These are phyloP conservation scores for Ichneumoninae sp. DNA, from an alignment of 2,888 invertebrate species.

Conservation along the genomic window DNA sequence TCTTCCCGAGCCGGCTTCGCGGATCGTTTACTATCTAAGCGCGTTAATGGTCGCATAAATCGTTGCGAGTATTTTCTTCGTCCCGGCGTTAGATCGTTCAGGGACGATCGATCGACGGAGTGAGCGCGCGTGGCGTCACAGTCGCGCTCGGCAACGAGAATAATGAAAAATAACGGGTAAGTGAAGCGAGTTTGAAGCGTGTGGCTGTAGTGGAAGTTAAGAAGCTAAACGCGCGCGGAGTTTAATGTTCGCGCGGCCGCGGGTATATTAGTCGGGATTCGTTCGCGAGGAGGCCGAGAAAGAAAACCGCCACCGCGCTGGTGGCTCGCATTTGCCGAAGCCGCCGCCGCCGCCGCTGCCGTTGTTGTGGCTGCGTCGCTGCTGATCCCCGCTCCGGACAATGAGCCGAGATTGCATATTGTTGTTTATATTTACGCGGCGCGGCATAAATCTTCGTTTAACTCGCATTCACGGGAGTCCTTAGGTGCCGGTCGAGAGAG, in stretches of 20 bases:
- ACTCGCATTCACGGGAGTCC: constrained; percentile 79
- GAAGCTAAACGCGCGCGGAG: constrained; percentile 47
- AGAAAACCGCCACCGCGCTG: constrained; percentile 20
- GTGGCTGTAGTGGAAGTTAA: constrained; percentile 49
- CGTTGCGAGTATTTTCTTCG: neutral
- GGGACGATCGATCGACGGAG: constrained; percentile 9
- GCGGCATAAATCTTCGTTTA: constrained; percentile 84
- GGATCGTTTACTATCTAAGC: neutral
- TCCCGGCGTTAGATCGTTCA: constrained; percentile 7
- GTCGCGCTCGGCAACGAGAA: neutral
- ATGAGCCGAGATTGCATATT: constrained; percentile 83
- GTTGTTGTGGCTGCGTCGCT: constrained; percentile 32
- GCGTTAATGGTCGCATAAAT: constrained; percentile 12
- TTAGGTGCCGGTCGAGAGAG: constrained; percentile 47
- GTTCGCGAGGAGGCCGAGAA: constrained; percentile 66
- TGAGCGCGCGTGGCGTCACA: neutral
- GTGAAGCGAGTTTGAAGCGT: neutral
- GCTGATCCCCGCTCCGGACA: constrained; percentile 73
- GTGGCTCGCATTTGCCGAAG: neutral
- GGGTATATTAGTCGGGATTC: constrained; percentile 79
- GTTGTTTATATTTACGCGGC: constrained; percentile 83
- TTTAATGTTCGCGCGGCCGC: constrained; percentile 63
- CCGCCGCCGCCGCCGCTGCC: neutral
- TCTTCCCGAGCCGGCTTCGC: neutral
- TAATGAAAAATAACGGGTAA: constrained; percentile 10